Percentiles rank a stretch among this genome's conserved stretches.
These are phyloP conservation scores for Tetramorium simillimum DNA, from an alignment of 1,140 invertebrate species.

Conservation along the genomic window DNA sequence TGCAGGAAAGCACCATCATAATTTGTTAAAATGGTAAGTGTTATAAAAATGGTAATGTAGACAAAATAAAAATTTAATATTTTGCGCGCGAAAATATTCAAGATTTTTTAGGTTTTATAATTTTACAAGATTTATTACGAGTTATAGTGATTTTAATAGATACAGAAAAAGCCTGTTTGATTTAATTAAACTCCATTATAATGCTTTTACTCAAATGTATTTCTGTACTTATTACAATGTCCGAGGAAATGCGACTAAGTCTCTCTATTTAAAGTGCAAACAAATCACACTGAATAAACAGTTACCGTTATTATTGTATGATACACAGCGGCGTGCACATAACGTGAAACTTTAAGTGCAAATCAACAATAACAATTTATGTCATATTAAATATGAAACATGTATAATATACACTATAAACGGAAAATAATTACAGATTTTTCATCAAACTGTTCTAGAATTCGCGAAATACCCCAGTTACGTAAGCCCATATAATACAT, in stretches of 20 bases:
- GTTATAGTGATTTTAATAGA: background rate
- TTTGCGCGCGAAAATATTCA: background rate
- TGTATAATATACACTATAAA: background rate
- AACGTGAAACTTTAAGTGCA: background rate
- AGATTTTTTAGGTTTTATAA: background rate
- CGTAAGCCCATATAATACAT: background rate
- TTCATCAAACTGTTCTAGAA: background rate
- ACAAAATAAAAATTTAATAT: background rate
- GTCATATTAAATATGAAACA: conserved; percentile 5
- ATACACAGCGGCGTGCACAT: background rate
- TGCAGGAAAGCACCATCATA: background rate
- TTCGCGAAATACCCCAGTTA: background rate
- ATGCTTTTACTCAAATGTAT: conserved; percentile 3
- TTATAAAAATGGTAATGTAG: background rate
- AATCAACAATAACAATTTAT: conserved; percentile 21
- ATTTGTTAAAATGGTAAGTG: background rate
- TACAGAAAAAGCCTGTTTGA: background rate
- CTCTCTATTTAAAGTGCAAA: background rate
- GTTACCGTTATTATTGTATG: background rate
- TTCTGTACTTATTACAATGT: background rate
- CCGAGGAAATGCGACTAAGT: background rate
- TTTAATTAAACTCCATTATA: background rate
- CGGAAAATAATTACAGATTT: conserved; percentile 1
- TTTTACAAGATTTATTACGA: background rate
- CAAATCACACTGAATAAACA: background rate